Evolutionary conservation across 2,888 invertebrate genomes (phyloP), one percentile per base, ranked within the genome.

Genomic region (Camptogramma bilineatum): DNA sequence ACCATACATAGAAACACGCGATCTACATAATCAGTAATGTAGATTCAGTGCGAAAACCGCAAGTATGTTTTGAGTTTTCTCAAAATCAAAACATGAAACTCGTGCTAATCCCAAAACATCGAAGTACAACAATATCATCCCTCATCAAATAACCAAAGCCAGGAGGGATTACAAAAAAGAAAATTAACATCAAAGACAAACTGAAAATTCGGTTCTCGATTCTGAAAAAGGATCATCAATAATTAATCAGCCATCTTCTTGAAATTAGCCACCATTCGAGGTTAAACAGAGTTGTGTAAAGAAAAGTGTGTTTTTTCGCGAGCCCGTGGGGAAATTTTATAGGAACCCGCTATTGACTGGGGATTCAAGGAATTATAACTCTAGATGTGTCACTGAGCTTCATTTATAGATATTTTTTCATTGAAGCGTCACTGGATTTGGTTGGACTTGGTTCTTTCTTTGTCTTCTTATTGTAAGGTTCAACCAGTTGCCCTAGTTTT

Each of bases 251-350:
- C 85, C 89, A 86, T 89, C 87, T 82, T 86, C 84, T 85, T 76
- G 79, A 86, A 90, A 91, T 91, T 90, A 90, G 88, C 88, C 86
- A 84, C 84, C 87, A 83, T 87, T 90, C 86, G 86, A 85, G 87
- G 90, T 89, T 88, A 85, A 88, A 87, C 83, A 83, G 81, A 78
- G 78, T 70, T 83, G 82, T 79, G 82, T 72, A 83, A 87, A 86
- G 83, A 85, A 87, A 78, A 75, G 74, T 75, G 76, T 81, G 74
- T 81, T 78, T 85, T 83, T 73, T 74, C 72, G 79, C 78, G 69
- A 82, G 86, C 87, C 91, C 91, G 86, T 75, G 83, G 91, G 91
- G 90, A 91, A 91, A 90, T 91, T 91, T 90, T 90, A 86, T 90
- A 88, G 86, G 81, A 85, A 86, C 84, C 85, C 72, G 71, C 81